Evolutionary conservation across 2,113 vertebrate species (phyloP), one percentile per base, ranked within the genome.

Genomic region (Rhizomys pruinosus): DNA sequence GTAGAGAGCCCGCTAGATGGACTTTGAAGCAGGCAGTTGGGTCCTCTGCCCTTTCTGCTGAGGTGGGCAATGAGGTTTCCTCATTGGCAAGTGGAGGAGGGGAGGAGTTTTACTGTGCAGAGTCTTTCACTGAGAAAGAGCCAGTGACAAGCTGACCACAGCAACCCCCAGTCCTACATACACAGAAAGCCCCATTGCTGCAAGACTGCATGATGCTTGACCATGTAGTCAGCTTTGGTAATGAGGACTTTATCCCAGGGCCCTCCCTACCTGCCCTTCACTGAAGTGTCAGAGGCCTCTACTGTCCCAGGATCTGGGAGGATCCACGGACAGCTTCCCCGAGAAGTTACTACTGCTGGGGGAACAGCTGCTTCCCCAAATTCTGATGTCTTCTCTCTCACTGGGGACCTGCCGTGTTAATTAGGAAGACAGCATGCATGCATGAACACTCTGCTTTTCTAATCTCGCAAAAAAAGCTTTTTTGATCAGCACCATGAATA

Each of bases 341-440:
- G 37, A 80, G 81, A 93, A 91, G 44, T 74, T 61, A 47, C 81
- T 55, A 34, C 55, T 57, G 44, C 44, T 66, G 68, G 74, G 88
- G 73, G 69, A 95, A 71, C 77, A 94, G 93, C 85, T 95, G 92
- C 82, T 87, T 85, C 37, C 78, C 47, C n/a, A 94, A 73, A 82
- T 29, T 71, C 79, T 1, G 17, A 44, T 59, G 23, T 34, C 64
- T 91, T 73, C 88, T 84, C 64, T 72, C 42, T 85, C 4, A 0
- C 74, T 39, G 68, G 23, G 74, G 61, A 59, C 69, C 89, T 69
- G 37, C 77, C 9, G 47, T 64, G 79, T 87, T 94, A 94, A 96
- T 94, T 78, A 84, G 73, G 52, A 93, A 94, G 89, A 72, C 85
- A 78, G 69, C 55, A 59, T 63, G 69, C 55, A 59, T 63, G 87